Base-by-base conservation (phyloP, 2,797 vertebrate genomes). In the Ibycter americanus region DNA sequence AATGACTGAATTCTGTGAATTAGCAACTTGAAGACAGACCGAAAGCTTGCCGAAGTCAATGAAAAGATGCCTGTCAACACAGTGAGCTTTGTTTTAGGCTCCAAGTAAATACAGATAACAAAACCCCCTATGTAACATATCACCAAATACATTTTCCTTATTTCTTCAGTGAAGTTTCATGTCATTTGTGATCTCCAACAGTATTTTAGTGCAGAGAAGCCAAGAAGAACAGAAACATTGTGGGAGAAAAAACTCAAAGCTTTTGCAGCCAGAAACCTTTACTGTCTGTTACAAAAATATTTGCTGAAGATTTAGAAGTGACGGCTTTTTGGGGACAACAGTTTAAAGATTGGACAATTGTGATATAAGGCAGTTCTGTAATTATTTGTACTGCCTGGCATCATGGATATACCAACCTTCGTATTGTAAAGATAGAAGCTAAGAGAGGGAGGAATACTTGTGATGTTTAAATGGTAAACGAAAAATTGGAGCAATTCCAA, bases 1-100 rank as follows among this genome's bases (percentile, higher is more conserved):
- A 93, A 83, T n/a, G 93, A 87, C 66, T 63, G 77, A 90, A 76
- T 90, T 91, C 73, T 73, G 66, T 87, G 90, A 96, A 95, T 92
- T 66, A 91, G 70, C 58, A 70, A 78, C 70, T 61, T 29, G 47
- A 66, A 83, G 58, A 77, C 87, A 90, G 66, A 82, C 31, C 83
- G 73, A 79, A 23, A 56, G 77, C 85, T 74, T 72, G 80, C 58
- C 3, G 38, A 68, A 90, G 51, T 82, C 83, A 90, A 58, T n/a
- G 63, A 80, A 88, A 79, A 90, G 62, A 54, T 68, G 62, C 67
- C 80, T 63, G 54, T 58, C 82, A 67, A 56, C 22, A 5, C 67
- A 42, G 32, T 31, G 32, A 49, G 67, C 71, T 96, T 89, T 80
- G 71, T 12, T 80, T 89, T 40, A 92, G 68, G 52, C 71, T 80